Evolutionary conservation across 1,140 invertebrate genomes (phyloP).

Genomic region (Euwallacea similis): DNA sequence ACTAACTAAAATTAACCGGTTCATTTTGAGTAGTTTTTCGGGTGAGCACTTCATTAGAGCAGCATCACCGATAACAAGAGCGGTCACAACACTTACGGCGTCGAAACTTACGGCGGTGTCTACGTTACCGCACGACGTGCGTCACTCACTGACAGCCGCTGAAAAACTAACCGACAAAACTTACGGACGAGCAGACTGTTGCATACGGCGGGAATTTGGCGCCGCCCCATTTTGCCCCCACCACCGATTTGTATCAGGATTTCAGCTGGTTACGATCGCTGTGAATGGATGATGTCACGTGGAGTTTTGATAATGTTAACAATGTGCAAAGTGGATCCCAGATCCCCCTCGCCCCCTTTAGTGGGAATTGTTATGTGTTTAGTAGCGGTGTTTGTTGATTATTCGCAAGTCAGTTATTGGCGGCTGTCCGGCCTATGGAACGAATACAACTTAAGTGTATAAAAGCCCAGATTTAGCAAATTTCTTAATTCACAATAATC

Average conservation of each 20-base stretch:
- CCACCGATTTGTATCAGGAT: constrained; percentile 40
- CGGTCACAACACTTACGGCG: constrained; percentile 1
- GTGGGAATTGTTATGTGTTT: neutral
- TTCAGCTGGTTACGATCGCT: constrained; percentile 42
- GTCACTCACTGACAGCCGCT: constrained; percentile 3
- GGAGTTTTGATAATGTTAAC: constrained; percentile 45
- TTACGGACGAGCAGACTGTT: constrained; percentile 40
- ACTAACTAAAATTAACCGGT: constrained; percentile 29
- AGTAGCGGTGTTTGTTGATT: no score
- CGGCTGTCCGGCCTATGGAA: no score
- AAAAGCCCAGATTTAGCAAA: no score
- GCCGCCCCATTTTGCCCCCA: constrained; percentile 45
- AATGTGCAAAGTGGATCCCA: constrained; percentile 41
- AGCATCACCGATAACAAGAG: constrained; percentile 29
- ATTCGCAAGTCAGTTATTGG: no score
- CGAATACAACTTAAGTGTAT: no score
- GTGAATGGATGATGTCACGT: constrained; percentile 49
- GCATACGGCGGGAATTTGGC: constrained; percentile 45
- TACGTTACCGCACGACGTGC: neutral
- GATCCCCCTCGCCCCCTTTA: neutral
- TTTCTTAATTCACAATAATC: no score
- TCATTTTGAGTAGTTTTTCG: neutral
- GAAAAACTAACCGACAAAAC: constrained; percentile 30
- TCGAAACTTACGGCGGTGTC: neutral
- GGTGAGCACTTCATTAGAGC: constrained; percentile 21